Evolutionary conservation across 2,797 vertebrate species (phyloP), one percentile per base, ranked within the genome.

Genomic region (Valencia hispanica): DNA sequence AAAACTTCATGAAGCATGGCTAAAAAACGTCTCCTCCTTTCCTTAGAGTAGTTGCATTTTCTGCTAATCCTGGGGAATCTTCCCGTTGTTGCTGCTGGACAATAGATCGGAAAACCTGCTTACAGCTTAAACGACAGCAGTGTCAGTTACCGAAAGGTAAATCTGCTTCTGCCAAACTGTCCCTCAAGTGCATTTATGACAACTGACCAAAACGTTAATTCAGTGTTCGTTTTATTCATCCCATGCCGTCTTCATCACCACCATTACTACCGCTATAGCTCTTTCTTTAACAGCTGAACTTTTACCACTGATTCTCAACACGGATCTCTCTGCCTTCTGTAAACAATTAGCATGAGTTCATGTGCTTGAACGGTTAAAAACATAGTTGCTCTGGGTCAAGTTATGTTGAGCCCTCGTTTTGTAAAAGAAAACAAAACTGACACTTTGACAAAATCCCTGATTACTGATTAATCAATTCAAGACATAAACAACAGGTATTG

Each of bases 301-400:
- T 94, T 97, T 91, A 93, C 92, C 95, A 80, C 91, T 90, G 88
- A 93, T 84, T 96, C 96, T 97, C 97, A 87, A 90, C 93, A 94
- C 90, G 91, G 96, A 97, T 96, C 96, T 96, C 74, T 93, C 93
- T 96, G 94, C 96, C 96, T 97, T 97, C 95, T 95, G 84, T 92
- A 88, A 96, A 96, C 96, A 95, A 94, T 96, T 93, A 91, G 95
- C 96, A 95, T 95, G 82, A 85, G 89, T 88, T 82, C 86, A 87
- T 87, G 85, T 80, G 45, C 80, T 90, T 66, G 66, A 93, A 93
- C 89, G 86, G 92, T 94, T 93, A 79, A 90, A 66, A 82, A 59
- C 76, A 87, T 71, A 80, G 53, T 27, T n/a, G 43, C 66, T 86
- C 71, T 51, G 74, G 81, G 80, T 79, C 53, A 39, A 72, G 79